These are phyloP conservation scores for Rhinichthys osculus DNA, from an alignment of 2,797 vertebrate genomes.

Conservation along the genomic window DNA sequence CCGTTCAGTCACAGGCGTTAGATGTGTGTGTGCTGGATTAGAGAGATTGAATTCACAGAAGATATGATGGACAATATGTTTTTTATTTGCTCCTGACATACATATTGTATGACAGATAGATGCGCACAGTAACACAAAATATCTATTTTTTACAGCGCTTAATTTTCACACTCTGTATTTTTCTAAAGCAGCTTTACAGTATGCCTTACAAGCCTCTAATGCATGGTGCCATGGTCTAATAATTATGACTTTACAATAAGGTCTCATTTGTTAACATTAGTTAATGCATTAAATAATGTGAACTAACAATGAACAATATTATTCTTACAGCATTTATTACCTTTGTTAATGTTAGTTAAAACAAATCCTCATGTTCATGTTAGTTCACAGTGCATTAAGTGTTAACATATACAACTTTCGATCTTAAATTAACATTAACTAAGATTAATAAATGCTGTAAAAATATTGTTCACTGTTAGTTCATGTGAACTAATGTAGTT, in stretches of 20 bases:
- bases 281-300: background rate
- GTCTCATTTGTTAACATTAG: background rate
- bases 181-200: background rate
- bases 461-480: background rate
- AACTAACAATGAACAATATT: background rate
- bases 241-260: background rate
- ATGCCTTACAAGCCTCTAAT: background rate
- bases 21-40: background rate
- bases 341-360: background rate
- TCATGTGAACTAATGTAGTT: background rate
- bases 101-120: background rate
- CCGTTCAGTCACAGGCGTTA: constrained; percentile 39
- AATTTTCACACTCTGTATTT: background rate
- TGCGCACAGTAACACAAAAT: background rate
- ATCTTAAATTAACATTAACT: background rate
- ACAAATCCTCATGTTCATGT: background rate
- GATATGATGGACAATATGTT: background rate
- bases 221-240: background rate
- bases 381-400: background rate
- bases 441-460: background rate
- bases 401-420: background rate
- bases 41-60: constrained; percentile 15
- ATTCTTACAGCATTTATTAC: background rate
- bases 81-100: constrained; percentile 7
- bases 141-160: background rate